Evolutionary conservation across 1,140 invertebrate species (phyloP), one percentile per base, ranked within the genome.

Genomic region (Saccostrea glomerata): DNA sequence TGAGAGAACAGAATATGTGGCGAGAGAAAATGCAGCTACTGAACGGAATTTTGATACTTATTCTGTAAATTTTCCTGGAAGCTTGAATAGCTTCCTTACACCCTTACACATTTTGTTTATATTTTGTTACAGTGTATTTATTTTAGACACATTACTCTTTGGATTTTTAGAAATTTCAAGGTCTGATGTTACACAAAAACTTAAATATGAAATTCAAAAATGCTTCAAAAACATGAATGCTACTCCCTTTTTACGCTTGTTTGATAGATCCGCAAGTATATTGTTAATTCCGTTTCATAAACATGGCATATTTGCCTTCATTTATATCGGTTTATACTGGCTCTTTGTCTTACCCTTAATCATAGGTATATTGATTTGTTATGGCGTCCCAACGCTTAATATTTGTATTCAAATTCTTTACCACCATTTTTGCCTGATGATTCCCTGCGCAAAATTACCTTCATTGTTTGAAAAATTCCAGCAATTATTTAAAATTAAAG

Each of bases 101-200:
- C 92, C 92, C 5, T 55, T 91, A 12, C 92, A 92, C 55, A 83
- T 36, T 0, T 20, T 92, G 25, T 92, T 92, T 82, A 40, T 92
- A 30, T 20, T 90, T 60, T 90, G 89, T 40, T 92, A 92, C 63
- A 20, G 77, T 56, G 83, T 92, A 25, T 85, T 91, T 17, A 17
- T 90, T n/a, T 30, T 90, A 3, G 91, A 91, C 70, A 66, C 84
- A 0, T 9, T 92, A 13, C 17, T 92, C 7, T 88, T 90, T 66
- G 90, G 90, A 30, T 36, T 91, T 47, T 82, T 91, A 12, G 86
- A 70, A 36, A 7, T 47, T 6, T 0, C 23, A 25, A 54, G 13
- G 87, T 91, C 66, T 88, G 73, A 91, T 25, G 89, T 63, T 15
- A 63, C n/a, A 2, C 0, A n/a, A 63, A 63, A 89, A 25, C 86